phyloP scores from a whole-genome alignment of 2,888 invertebrate genomes.

The Apomyelois bistriatella region DNA sequence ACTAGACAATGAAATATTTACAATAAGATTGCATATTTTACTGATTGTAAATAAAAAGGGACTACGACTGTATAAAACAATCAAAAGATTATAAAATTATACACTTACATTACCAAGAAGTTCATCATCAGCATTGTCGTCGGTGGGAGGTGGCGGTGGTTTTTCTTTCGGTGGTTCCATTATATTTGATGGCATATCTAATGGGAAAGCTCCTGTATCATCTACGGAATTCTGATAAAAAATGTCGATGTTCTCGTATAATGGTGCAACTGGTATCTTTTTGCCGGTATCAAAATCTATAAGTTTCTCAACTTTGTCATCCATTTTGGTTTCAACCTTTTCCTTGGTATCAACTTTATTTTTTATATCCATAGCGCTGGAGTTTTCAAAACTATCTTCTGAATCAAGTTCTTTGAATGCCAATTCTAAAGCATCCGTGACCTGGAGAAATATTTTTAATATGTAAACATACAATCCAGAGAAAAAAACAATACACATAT shows the following conservation, averaged over 20 bases:
- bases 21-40: too few species aligned
- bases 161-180: conserved; percentile 91
- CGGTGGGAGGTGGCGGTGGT: conserved; percentile 89
- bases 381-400: conserved; percentile 51
- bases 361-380: conserved; percentile 65
- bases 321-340: conserved; percentile 26
- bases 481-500: not conserved
- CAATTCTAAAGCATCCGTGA: conserved; percentile 82
- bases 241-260: conserved; percentile 82
- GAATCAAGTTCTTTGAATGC: conserved; percentile 83
- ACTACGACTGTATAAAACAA: not conserved
- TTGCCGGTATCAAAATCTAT: conserved; percentile 45
- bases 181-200: conserved; percentile 79
- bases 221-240: conserved; percentile 66
- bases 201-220: conserved; percentile 62
- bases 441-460: conserved; percentile 53
- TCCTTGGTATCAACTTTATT: conserved; percentile 16
- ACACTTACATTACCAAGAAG: conserved; percentile 69
- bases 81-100: not conserved
- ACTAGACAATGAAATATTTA: too few species aligned
- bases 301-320: conserved; percentile 28
- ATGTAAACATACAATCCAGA: not conserved
- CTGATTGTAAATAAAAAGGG: not conserved
- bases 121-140: conserved; percentile 64
- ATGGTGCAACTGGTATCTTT: conserved; percentile 72